phyloP scores from a whole-genome alignment of 2,113 vertebrate species.

The Cyprinus carpio region DNA sequence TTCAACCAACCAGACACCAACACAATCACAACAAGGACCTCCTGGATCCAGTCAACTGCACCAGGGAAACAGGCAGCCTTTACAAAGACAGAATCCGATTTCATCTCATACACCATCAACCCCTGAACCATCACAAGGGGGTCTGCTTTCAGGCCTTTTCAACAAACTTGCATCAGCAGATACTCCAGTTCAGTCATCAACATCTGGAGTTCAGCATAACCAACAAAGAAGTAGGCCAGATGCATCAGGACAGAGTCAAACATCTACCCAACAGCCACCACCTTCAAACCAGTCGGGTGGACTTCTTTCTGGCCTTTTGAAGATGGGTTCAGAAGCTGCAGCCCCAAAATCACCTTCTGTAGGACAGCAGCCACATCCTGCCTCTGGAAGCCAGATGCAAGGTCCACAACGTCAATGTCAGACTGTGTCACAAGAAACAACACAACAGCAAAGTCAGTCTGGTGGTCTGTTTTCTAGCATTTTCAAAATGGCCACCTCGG shows the following conservation, averaged over 20 bases:
- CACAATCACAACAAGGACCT: constrained; percentile 56
- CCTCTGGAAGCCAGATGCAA: constrained; percentile 10
- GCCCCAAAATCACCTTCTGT: constrained; percentile 51
- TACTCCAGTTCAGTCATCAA: constrained; percentile 57
- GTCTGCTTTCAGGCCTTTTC: constrained; percentile 75
- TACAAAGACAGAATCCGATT: constrained; percentile 72
- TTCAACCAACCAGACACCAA: constrained; percentile 57
- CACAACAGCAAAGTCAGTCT: constrained; percentile 63
- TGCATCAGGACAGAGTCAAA: constrained; percentile 47
- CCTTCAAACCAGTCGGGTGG: constrained; percentile 66
- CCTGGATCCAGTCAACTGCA: constrained; percentile 59
- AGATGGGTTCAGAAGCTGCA: constrained; percentile 49
- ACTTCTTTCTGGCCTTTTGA: constrained; percentile 65
- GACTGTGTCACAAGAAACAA: constrained; percentile 52
- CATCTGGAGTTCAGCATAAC: constrained; percentile 47
- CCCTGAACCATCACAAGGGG: constrained; percentile 66
- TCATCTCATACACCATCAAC: constrained; percentile 57
- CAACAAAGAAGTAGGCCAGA: constrained; percentile 48
- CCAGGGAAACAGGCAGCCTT: constrained; percentile 68
- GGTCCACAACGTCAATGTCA: background rate
- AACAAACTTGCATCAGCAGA: constrained; percentile 79
- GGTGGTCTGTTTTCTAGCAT: constrained; percentile 71
- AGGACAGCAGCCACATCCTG: constrained; percentile 50
- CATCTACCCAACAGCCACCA: constrained; percentile 56
- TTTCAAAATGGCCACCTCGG: constrained; percentile 78